Evolutionary conservation across 2,888 invertebrate species (phyloP).

Genomic region (Cataglyphis albicans): DNA sequence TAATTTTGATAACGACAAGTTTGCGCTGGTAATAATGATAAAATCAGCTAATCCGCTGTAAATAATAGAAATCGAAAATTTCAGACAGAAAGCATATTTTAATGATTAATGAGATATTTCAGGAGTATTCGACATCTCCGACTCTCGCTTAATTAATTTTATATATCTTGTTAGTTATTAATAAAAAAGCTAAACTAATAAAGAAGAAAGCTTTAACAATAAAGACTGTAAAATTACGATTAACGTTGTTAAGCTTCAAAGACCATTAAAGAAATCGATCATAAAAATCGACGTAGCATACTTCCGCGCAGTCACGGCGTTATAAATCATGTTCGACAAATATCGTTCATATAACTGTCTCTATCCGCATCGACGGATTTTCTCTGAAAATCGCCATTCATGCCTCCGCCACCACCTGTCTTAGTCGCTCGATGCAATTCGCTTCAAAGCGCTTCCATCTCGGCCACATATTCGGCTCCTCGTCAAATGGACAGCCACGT

Average conservation of each 20-base stretch:
- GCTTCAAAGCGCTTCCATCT: slow-evolving; percentile 23
- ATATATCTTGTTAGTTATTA: background rate
- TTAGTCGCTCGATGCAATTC: slow-evolving; percentile 30
- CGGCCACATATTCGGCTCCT: slow-evolving; percentile 43
- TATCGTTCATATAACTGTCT: slow-evolving; percentile 38
- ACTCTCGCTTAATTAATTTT: background rate
- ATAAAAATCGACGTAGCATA: background rate
- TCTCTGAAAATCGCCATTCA: slow-evolving; percentile 33
- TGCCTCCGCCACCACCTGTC: slow-evolving; percentile 26
- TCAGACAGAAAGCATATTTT: background rate
- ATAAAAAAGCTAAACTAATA: background rate
- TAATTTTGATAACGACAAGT: slow-evolving; percentile 50
- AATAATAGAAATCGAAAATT: background rate
- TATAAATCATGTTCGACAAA: slow-evolving; percentile 50
- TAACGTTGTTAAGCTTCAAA: background rate
- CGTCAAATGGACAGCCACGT: slow-evolving; percentile 50
- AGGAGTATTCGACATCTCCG: background rate
- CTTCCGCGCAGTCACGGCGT: slow-evolving; percentile 11
- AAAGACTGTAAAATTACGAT: background rate
- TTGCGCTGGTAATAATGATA: background rate
- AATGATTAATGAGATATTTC: background rate
- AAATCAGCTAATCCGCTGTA: background rate
- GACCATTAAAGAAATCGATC: slow-evolving; percentile 19
- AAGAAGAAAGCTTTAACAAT: background rate
- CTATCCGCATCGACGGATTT: background rate